Evolutionary conservation across 2,888 invertebrate species (phyloP).

Genomic region (Zaprionus obscuricornis): DNA sequence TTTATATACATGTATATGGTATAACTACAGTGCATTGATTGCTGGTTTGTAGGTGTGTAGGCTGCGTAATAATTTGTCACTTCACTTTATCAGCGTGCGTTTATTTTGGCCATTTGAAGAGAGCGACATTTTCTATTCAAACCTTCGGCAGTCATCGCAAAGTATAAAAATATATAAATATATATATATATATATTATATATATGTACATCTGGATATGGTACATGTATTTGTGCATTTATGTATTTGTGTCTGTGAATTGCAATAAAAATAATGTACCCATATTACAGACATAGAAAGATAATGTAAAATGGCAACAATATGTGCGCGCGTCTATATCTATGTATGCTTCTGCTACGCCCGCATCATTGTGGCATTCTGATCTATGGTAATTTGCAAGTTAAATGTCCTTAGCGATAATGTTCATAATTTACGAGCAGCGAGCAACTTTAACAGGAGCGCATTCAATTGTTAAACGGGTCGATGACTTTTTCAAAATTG

Average conservation of each 20-base stretch:
- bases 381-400: conserved; percentile 67
- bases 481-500: no score
- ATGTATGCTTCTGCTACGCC: conserved; percentile 17
- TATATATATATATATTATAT: conserved; percentile 1
- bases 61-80: no score
- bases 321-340: conserved; percentile 10
- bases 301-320: conserved; percentile 33
- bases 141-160: no score
- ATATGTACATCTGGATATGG: not conserved
- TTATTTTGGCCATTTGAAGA: no score
- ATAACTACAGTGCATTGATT: no score
- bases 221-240: not conserved
- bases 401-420: conserved; percentile 64
- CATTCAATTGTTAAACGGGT: not conserved
- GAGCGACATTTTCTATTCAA: no score
- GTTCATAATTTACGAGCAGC: conserved; percentile 51
- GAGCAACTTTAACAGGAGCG: conserved; percentile 25
- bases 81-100: no score
- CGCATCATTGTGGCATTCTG: conserved; percentile 49
- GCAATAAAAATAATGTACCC: conserved; percentile 66
- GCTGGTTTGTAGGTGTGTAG: no score
- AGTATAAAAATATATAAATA: no score
- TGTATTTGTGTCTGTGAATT: conserved; percentile 21
- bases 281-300: conserved; percentile 25
- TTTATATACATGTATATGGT: no score